Percentiles rank a stretch among this genome's conserved stretches.
These are phyloP conservation scores for Gallinago undulata DNA, from an alignment of 2,113 vertebrate genomes.

Conservation along the genomic window DNA sequence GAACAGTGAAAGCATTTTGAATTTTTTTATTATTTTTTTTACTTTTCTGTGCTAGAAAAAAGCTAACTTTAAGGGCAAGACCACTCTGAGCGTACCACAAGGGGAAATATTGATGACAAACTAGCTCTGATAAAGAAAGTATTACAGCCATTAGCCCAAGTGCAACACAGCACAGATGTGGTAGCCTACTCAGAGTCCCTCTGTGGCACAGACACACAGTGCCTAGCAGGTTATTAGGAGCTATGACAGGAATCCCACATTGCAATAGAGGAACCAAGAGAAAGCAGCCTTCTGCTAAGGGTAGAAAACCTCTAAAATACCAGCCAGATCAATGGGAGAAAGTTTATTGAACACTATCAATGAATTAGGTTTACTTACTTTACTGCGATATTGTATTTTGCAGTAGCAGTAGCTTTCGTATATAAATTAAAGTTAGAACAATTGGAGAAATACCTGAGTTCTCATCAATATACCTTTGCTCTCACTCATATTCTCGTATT, in stretches of 20 bases:
- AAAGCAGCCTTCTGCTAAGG: background rate
- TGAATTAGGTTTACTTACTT: background rate
- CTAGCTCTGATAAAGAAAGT: background rate
- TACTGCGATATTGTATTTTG: background rate
- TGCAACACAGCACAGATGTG: accelerated
- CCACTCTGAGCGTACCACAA: accelerated
- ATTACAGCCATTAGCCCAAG: background rate
- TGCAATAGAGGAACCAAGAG: background rate
- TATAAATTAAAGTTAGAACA: background rate
- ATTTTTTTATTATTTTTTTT: background rate
- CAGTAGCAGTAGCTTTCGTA: background rate
- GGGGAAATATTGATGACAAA: background rate
- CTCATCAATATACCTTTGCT: background rate
- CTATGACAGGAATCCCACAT: background rate
- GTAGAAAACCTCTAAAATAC: background rate
- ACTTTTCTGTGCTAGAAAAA: background rate
- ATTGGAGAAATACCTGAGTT: background rate
- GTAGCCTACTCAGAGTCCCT: background rate
- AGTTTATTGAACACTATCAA: background rate
- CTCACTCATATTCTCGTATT: background rate
- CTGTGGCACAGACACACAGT: background rate
- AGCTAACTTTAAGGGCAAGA: background rate
- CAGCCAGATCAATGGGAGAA: background rate
- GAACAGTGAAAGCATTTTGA: background rate
- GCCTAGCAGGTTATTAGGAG: background rate